phyloP scores from a whole-genome alignment of 2,113 vertebrate species.

The Erinaceus europaeus region DNA sequence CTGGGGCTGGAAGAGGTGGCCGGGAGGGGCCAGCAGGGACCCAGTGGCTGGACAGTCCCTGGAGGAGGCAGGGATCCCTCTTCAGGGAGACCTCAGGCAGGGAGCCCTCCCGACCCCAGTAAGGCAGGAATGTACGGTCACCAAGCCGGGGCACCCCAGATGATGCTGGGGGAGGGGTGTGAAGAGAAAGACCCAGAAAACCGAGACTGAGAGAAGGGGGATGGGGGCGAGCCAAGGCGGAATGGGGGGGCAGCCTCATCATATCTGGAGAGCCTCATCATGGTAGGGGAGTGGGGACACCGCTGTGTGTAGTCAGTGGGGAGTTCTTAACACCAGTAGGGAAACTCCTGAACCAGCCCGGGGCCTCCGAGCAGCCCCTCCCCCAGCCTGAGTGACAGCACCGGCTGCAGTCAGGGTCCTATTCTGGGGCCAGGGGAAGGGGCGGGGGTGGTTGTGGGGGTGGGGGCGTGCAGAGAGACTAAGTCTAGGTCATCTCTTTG shows the following conservation, averaged over 20 bases:
- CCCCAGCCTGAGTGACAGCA: conserved; percentile 52
- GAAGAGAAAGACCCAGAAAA: background rate
- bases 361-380: background rate
- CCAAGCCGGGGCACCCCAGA: background rate
- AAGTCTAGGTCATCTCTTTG: background rate
- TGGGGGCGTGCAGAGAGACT: background rate
- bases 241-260: no score
- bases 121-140: conserved; percentile 51
- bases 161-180: background rate
- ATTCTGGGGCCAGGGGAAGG: background rate
- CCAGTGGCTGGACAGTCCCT: background rate
- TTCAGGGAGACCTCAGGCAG: conserved; percentile 25
- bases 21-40: background rate
- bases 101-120: conserved; percentile 54
- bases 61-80: conserved; percentile 43
- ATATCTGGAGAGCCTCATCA: no score
- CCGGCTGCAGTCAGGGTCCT: background rate
- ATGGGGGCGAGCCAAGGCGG: no score
- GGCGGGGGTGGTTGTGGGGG: background rate
- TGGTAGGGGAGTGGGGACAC: background rate
- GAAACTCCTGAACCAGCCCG: background rate
- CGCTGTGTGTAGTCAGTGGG: no score
- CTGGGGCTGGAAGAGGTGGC: conserved; percentile 48
- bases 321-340: no score
- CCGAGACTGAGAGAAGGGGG: background rate